These are phyloP conservation scores for Isichthys henryi DNA, from an alignment of 2,113 vertebrate species.

Conservation along the genomic window DNA sequence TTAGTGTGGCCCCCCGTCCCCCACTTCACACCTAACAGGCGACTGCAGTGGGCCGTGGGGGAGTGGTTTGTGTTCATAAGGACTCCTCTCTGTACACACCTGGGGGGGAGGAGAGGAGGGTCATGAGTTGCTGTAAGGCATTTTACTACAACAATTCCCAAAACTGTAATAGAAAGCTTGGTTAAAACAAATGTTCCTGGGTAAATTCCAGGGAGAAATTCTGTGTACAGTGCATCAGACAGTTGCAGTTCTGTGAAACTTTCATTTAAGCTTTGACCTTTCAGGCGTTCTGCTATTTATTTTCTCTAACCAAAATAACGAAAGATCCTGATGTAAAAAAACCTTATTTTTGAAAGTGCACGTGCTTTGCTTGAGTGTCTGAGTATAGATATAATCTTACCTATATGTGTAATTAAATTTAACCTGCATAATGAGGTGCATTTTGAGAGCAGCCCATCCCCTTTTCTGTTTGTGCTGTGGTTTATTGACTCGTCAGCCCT, in stretches of 20 bases:
- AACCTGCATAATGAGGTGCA: background rate
- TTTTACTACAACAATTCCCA: background rate
- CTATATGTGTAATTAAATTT: background rate
- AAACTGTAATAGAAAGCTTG: background rate
- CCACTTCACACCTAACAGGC: background rate
- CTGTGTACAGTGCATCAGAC: background rate
- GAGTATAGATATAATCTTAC: background rate
- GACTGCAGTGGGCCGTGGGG: background rate
- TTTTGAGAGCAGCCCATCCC: slow-evolving; percentile 18
- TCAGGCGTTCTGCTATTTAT: background rate
- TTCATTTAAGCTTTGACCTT: background rate
- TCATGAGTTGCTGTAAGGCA: background rate
- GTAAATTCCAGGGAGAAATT: background rate
- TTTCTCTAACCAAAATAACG: background rate
- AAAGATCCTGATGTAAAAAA: background rate
- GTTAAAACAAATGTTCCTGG: background rate
- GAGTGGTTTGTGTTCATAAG: background rate
- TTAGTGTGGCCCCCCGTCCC: background rate
- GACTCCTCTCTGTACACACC: background rate
- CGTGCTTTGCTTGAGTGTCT: background rate
- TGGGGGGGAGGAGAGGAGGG: background rate
- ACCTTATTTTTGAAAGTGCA: background rate
- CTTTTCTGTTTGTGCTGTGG: slow-evolving; percentile 38
- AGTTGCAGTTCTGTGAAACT: background rate
- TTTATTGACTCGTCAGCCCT: slow-evolving; percentile 61